Evolutionary conservation across 1,140 invertebrate species (phyloP).

Genomic region (Drosophila littoralis): DNA sequence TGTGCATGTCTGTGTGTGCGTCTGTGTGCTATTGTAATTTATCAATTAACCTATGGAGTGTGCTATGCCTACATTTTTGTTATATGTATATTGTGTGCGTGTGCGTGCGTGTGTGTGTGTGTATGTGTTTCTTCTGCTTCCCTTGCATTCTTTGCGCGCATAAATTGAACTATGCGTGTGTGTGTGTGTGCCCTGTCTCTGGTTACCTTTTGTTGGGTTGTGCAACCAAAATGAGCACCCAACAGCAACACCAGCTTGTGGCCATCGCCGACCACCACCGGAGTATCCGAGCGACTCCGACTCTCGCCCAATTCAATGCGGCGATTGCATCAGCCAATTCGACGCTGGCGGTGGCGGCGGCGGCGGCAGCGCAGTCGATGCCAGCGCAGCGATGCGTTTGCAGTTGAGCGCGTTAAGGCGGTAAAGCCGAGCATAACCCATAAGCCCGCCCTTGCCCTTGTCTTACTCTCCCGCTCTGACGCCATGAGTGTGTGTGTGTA

Average conservation of each 20-base stretch:
- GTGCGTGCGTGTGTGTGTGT: constrained; percentile 14
- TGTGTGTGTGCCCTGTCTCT: constrained; percentile 24
- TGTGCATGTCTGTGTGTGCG: no score
- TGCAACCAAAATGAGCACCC: constrained; percentile 53
- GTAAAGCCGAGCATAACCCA: constrained; percentile 58
- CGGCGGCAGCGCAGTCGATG: constrained; percentile 39
- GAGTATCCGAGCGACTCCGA: constrained; percentile 26
- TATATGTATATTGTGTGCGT: not conserved
- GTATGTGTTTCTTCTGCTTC: constrained; percentile 51
- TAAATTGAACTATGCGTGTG: constrained; percentile 17
- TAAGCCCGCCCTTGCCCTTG: constrained; percentile 48
- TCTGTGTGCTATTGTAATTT: constrained; percentile 59
- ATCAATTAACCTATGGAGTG: constrained; percentile 63
- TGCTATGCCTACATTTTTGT: constrained; percentile 26
- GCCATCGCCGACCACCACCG: constrained; percentile 44
- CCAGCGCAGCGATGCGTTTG: constrained; percentile 18
- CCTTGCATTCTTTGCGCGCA: constrained; percentile 52
- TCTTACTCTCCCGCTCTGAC: constrained; percentile 3
- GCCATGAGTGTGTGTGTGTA: constrained; percentile 1
- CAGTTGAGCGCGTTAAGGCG: constrained; percentile 34
- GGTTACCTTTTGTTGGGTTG: constrained; percentile 63
- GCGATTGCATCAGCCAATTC: constrained; percentile 75
- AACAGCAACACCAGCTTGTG: constrained; percentile 27
- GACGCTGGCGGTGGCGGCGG: constrained; percentile 15
- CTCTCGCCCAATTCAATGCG: constrained; percentile 63